These are phyloP conservation scores for Takifugu ocellatus DNA, from an alignment of 2,797 vertebrate species.

Conservation along the genomic window DNA sequence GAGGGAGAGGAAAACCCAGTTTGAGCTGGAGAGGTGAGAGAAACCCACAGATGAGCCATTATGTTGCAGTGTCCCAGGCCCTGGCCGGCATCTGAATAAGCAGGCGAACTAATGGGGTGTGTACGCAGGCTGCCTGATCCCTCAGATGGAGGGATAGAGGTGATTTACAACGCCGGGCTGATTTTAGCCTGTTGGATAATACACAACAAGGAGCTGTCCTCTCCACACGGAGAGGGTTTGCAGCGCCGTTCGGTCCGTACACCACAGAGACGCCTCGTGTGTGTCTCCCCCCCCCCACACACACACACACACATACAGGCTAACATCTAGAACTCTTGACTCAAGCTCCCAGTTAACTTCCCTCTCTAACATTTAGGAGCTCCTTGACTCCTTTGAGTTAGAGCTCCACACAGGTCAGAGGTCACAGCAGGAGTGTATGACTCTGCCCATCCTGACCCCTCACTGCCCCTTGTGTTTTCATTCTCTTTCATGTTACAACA, in stretches of 20 bases:
- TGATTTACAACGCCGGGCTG: constrained; percentile 52
- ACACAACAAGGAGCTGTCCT: constrained; percentile 33
- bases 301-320: constrained; percentile 3
- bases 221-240: constrained; percentile 30
- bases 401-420: constrained; percentile 57
- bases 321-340: constrained; percentile 44
- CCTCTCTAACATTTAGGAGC: constrained; percentile 51
- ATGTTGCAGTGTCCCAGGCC: constrained; percentile 50
- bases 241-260: neutral
- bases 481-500: constrained; percentile 70
- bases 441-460: constrained; percentile 62
- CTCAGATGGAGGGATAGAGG: constrained; percentile 50
- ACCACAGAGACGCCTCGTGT: neutral
- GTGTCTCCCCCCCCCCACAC: too few species aligned
- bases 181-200: constrained; percentile 53
- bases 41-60: constrained; percentile 61
- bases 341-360: constrained; percentile 51
- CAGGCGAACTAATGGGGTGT: constrained; percentile 46
- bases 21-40: constrained; percentile 70
- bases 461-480: constrained; percentile 54
- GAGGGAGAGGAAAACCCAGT: constrained; percentile 68
- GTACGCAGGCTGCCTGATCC: constrained; percentile 32
- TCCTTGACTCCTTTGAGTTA: constrained; percentile 64
- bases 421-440: constrained; percentile 60
- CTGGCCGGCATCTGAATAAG: constrained; percentile 60